These are phyloP conservation scores for Halyomorpha halys DNA, from an alignment of 1,140 invertebrate genomes.

Conservation along the genomic window DNA sequence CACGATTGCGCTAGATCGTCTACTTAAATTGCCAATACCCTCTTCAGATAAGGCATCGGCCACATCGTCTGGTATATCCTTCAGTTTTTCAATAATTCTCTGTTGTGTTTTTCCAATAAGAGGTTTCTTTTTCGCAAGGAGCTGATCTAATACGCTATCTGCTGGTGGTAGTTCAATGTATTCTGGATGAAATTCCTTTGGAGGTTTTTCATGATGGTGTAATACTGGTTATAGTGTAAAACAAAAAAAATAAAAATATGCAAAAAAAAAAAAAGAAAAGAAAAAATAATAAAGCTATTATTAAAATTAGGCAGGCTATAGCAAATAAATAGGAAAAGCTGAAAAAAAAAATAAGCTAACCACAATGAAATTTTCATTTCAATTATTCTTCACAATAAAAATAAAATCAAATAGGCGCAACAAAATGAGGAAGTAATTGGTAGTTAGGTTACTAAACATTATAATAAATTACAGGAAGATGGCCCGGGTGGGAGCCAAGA, in stretches of 20 bases:
- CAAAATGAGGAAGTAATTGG: no score
- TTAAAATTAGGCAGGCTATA: background rate
- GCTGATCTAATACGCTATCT: background rate
- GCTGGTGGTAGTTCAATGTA: constrained; percentile 1
- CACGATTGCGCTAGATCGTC: background rate
- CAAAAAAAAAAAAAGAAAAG: constrained; percentile 1
- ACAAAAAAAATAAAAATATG: constrained; percentile 3
- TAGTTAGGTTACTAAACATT: no score
- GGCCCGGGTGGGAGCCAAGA: no score
- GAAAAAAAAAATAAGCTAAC: background rate
- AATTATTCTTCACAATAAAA: no score
- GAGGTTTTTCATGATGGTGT: constrained; percentile 12
- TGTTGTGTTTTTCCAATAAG: background rate
- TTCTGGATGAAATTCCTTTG: constrained; percentile 10
- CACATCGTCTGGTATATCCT: background rate
- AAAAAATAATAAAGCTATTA: background rate
- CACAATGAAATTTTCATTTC: no score
- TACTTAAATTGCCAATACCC: background rate
- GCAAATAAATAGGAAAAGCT: background rate
- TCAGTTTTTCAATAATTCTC: background rate
- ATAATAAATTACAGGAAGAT: no score
- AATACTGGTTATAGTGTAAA: constrained; percentile 15
- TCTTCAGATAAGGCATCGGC: background rate
- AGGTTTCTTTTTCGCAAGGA: background rate
- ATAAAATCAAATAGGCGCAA: no score